These are phyloP conservation scores for Megaceryle alcyon DNA, from an alignment of 2,797 vertebrate species.

Conservation along the genomic window DNA sequence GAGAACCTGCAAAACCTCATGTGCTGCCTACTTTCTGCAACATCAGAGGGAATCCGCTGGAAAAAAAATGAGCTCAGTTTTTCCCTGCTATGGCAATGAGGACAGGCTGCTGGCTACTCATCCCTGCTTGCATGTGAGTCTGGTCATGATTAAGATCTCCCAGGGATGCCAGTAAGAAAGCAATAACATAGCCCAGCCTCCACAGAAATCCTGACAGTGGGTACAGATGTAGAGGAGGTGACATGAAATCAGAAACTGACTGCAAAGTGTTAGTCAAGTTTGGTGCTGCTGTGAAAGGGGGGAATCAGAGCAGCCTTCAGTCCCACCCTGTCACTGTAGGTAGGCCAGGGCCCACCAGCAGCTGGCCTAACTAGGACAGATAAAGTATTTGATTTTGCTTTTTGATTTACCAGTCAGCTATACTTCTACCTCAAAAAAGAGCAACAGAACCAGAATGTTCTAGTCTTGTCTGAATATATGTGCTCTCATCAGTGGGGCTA, in stretches of 20 bases:
- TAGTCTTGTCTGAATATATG: not conserved
- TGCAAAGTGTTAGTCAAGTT: not conserved
- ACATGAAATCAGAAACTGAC: not conserved
- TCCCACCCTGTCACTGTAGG: not conserved
- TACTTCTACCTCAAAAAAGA: not conserved
- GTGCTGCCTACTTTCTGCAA: not conserved
- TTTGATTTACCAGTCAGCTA: not conserved
- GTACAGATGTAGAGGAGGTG: not conserved
- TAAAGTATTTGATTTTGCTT: not conserved
- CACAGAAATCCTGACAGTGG: not conserved
- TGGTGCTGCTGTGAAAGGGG: not conserved
- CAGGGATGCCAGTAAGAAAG: not conserved
- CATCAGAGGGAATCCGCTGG: not conserved
- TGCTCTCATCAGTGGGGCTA: not conserved
- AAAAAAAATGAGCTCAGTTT: not conserved
- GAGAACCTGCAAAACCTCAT: not conserved
- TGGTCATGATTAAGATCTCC: not conserved
- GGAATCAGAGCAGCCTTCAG: not conserved
- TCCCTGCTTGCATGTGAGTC: not conserved
- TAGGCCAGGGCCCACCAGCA: not conserved
- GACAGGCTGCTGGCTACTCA: not conserved
- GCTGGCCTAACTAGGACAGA: not conserved
- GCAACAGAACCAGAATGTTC: not conserved
- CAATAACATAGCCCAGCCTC: not conserved
- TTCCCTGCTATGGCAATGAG: not conserved